phyloP scores from a whole-genome alignment of 2,797 vertebrate species.

The Distichodus sexfasciatus region DNA sequence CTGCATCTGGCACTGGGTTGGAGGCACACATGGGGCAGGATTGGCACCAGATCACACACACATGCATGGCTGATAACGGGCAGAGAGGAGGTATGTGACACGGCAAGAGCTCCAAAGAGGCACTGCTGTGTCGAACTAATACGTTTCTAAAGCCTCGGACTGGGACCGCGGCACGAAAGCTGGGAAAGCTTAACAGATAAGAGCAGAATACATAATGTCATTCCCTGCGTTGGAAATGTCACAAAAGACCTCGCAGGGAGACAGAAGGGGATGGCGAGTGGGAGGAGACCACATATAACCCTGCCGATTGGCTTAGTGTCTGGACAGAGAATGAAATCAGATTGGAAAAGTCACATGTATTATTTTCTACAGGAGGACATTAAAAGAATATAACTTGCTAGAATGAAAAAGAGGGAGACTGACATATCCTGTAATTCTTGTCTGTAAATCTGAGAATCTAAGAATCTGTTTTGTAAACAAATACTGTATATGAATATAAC shows the following conservation, averaged over 20 bases:
- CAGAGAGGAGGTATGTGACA: background rate
- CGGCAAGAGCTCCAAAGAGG: background rate
- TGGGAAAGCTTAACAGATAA: constrained; percentile 57
- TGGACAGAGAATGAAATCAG: no score
- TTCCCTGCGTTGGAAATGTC: background rate
- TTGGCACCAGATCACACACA: constrained; percentile 26
- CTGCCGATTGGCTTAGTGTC: no score
- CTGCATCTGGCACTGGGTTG: background rate
- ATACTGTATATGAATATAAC: no score
- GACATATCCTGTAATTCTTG: no score
- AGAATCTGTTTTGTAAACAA: no score
- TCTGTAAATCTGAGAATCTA: no score
- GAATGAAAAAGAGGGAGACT: no score
- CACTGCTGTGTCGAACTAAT: no score
- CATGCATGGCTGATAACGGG: constrained; percentile 8
- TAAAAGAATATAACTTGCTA: no score
- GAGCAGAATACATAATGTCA: constrained; percentile 34
- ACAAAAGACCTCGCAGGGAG: constrained; percentile 13
- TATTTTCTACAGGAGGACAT: no score
- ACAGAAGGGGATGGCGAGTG: constrained; percentile 2
- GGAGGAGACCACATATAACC: background rate
- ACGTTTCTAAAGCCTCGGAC: constrained; percentile 38
- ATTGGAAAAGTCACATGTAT: no score
- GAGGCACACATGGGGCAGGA: background rate
- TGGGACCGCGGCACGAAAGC: constrained; percentile 47